phyloP scores from a whole-genome alignment of 2,888 invertebrate genomes.

The Apamea anceps region DNA sequence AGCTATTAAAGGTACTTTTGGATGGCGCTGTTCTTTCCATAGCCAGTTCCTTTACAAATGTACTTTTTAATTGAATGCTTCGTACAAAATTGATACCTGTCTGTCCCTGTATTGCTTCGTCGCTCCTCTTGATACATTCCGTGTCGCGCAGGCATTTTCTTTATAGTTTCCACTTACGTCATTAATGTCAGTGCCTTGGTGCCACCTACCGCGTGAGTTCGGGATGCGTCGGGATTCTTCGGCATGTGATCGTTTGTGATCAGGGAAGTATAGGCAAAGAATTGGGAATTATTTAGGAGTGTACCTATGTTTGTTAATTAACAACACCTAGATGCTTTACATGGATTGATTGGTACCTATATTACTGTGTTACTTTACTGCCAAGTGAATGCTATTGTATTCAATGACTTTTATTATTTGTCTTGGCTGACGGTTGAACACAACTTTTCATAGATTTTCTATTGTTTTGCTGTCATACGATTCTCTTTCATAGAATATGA shows the following conservation, averaged over 20 bases:
- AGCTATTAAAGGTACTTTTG: background rate
- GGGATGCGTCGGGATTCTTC: conserved; percentile 46
- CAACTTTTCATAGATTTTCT: background rate
- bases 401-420: background rate
- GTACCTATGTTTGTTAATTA: background rate
- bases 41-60: background rate
- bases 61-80: conserved; percentile 26
- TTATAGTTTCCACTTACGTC: conserved; percentile 56
- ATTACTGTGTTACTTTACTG: background rate
- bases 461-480: background rate
- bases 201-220: conserved; percentile 58
- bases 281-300: background rate
- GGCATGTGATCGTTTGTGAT: conserved; percentile 19
- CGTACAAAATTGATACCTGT: conserved; percentile 42
- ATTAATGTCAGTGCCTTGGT: conserved; percentile 43
- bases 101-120: conserved; percentile 30
- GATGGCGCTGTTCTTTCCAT: background rate
- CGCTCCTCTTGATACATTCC: conserved; percentile 47
- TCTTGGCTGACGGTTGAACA: too few relatives aligned
- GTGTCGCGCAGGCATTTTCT: conserved; percentile 49
- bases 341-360: background rate
- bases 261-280: background rate
- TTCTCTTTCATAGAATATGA: background rate
- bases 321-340: background rate
- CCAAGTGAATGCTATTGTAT: background rate